phyloP scores from a whole-genome alignment of 53 echinoderm and acorn worm genomes.

The Echinarachnius parma region DNA sequence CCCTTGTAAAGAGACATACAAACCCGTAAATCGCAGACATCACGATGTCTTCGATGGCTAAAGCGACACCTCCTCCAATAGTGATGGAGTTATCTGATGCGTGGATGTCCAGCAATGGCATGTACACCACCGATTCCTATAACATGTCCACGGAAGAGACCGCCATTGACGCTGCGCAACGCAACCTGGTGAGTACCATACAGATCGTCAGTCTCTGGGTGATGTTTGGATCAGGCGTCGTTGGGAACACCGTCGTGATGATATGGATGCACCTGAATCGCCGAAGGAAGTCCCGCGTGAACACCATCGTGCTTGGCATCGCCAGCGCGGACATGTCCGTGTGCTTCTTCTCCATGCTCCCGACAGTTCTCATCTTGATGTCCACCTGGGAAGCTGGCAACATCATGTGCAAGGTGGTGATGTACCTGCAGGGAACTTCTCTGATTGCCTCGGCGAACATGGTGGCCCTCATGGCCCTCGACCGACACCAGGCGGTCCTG shows the following conservation, averaged over 20 bases:
- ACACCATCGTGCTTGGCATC: conserved; percentile 82
- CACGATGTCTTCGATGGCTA: conserved; percentile 28
- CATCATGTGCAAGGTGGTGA: conserved; percentile 70
- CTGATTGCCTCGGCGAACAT: conserved; percentile 84
- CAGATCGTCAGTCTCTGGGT: conserved; percentile 67
- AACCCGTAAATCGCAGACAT: background rate
- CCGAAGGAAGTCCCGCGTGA: conserved; percentile 72
- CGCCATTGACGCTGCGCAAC: background rate
- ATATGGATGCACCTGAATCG: conserved; percentile 76
- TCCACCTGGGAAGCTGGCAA: conserved; percentile 68
- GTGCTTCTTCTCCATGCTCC: conserved; percentile 83
- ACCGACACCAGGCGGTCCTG: conserved; percentile 90
- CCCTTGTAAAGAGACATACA: too few relatives aligned
- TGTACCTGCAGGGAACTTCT: conserved; percentile 76
- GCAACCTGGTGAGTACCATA: conserved; percentile 6
- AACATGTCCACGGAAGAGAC: background rate
- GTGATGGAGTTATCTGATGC: conserved; percentile 26
- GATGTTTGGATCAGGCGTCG: conserved; percentile 69
- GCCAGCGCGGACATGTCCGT: conserved; percentile 92
- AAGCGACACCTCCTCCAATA: conserved; percentile 11
- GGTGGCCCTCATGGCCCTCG: conserved; percentile 79
- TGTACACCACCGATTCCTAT: background rate
- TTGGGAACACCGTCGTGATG: conserved; percentile 80
- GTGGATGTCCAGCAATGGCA: background rate
- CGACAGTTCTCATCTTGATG: conserved; percentile 59